Percentiles rank a stretch among this genome's conserved stretches.
Conservation (phyloP, 2,888 invertebrate genomes). For the Meiosimyza platycephala region DNA sequence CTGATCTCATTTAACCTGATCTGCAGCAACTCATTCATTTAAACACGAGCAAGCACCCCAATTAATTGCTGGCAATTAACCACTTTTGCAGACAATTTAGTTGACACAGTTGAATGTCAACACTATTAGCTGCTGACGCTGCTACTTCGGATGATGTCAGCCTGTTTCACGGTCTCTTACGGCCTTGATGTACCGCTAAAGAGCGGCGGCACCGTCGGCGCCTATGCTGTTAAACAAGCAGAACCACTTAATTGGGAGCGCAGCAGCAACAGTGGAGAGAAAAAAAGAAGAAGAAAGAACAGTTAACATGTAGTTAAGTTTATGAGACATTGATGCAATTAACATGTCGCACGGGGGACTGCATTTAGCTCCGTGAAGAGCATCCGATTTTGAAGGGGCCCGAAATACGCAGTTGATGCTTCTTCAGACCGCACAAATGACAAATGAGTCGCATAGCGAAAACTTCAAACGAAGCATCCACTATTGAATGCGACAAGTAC, state of each 20-base stretch:
- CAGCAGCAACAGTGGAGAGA: no score
- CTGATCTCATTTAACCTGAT: constrained; percentile 10
- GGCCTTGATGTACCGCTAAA: constrained; percentile 6
- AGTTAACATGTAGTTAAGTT: constrained; percentile 29
- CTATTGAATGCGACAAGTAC: not conserved
- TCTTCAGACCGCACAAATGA: constrained; percentile 1
- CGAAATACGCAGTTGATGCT: not conserved
- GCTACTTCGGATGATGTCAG: not conserved
- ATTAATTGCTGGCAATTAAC: constrained; percentile 27
- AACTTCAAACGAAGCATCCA: constrained; percentile 24
- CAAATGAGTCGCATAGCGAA: constrained; percentile 27
- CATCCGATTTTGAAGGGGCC: not conserved
- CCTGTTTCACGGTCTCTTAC: constrained; percentile 2
- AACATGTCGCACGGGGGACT: constrained; percentile 28
- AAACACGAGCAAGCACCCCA: not conserved
- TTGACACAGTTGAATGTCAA: constrained; percentile 18
- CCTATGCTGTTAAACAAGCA: constrained; percentile 20
- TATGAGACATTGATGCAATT: constrained; percentile 29
- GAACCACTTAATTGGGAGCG: constrained; percentile 25
- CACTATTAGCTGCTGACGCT: not conserved
- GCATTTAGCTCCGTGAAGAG: constrained; percentile 1
- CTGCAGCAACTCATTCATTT: not conserved
- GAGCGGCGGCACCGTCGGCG: not conserved
- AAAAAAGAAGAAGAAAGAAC: not conserved
- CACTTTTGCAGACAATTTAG: constrained; percentile 29